Evolutionary conservation across 1,140 invertebrate genomes (phyloP), one percentile per base, ranked within the genome.

Genomic region (Drosophila kikkawai): DNA sequence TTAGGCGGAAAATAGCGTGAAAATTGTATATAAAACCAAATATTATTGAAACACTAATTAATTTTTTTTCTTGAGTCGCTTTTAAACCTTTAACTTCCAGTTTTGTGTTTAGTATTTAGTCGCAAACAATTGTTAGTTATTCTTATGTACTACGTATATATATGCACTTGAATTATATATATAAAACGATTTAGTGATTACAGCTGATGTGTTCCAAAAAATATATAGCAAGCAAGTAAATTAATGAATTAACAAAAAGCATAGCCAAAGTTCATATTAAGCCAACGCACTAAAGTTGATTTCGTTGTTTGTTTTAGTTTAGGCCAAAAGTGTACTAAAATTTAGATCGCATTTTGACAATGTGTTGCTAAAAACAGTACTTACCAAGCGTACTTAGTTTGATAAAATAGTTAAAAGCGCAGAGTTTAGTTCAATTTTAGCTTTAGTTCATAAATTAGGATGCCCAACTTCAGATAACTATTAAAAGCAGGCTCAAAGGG

Each of bases 161-260:
- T 34, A 32, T 13, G 39, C 15, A 58, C n/a, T 15, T 73, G 26
- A 39, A 55, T 44, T 26, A 50, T 39, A 56, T 42, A 56, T 50
- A 70, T 22, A 51, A 48, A 37, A 45, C 55, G 29, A 73, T 73
- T 76, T 65, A 69, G 50, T 70, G 65, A 75, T 63, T 88, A 65
- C 67, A 88, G 78, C 74, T 79, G 70, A 88, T 88, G 80, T 88
- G 84, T 88, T 88, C 85, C 78, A 84, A 71, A 79, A 77, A 69
- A 37, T 34, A 77, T 78, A 78, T 78, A 78, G 66, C 58, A 69
- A 59, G 61, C 22, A 68, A 78, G 58, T 19, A 63, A 63, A 44
- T 61, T 29, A 67, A 82, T 69, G 48, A 80, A 83, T 74, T 81
- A 83, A 59, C 70, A 69, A 41, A 58, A 45, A 65, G 67, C 67